A percentile compares a stretch with the other conserved stretches of the same genome.
phyloP scores from a whole-genome alignment of 2,888 invertebrate genomes.

The Drosophila peninsularis region DNA sequence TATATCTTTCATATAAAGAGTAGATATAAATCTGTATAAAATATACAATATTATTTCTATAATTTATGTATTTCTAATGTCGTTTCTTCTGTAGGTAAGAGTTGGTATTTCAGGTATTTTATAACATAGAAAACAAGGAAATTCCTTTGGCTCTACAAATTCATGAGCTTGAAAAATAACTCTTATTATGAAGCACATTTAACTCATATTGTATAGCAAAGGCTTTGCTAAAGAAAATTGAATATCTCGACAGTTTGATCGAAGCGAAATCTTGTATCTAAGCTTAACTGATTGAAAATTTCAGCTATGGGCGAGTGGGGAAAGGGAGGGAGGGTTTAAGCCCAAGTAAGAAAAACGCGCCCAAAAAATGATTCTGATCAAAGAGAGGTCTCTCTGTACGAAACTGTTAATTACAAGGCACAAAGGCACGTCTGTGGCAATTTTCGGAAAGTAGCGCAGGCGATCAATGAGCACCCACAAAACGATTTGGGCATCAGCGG shows the following conservation, averaged over 20 bases:
- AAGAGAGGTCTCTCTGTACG: conserved; percentile 61
- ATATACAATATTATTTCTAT: too few relatives aligned
- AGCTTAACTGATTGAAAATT: conserved; percentile 40
- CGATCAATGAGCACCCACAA: conserved; percentile 76
- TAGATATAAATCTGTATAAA: too few relatives aligned
- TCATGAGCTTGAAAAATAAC: neutral
- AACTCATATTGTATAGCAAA: neutral
- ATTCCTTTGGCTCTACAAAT: neutral
- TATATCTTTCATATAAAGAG: too few relatives aligned
- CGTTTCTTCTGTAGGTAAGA: too few relatives aligned
- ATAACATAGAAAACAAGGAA: too few relatives aligned
- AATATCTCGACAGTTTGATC: conserved; percentile 25
- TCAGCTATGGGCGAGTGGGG: neutral
- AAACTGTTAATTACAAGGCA: conserved; percentile 78
- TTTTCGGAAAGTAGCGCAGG: conserved; percentile 76
- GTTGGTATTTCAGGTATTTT: too few relatives aligned
- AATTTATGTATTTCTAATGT: too few relatives aligned
- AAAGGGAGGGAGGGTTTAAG: conserved; percentile 3
- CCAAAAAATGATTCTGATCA: conserved; percentile 78
- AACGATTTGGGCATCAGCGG: conserved; percentile 60
- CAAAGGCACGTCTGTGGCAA: conserved; percentile 73
- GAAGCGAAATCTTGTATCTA: conserved; percentile 25
- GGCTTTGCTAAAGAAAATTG: conserved; percentile 1
- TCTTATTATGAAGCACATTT: neutral
- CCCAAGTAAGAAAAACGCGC: conserved; percentile 58